Base-by-base conservation (phyloP, 2,888 invertebrate genomes). In the Spilosoma lubricipeda region DNA sequence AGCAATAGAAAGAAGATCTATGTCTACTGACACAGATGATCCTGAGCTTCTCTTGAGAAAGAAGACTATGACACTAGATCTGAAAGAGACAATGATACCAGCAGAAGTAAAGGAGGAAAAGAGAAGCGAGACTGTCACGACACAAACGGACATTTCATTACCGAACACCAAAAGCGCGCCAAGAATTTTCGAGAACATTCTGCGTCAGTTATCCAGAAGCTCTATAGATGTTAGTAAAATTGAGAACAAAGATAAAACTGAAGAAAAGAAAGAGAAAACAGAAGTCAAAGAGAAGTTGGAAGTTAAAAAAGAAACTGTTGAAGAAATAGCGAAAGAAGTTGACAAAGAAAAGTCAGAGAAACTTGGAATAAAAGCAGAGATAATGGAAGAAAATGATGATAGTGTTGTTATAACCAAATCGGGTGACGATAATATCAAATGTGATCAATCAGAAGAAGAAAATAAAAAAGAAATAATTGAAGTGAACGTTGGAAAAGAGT, bases 151-250 rank as follows among this genome's bases (percentile, higher is more conserved):
- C 79, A 95, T 95, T 68, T 95, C 95, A 5, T 77, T 95, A 56
- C 95, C 95, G 1, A 95, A 95, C 73, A 95, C 95, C 0, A 93
- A 92, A 83, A 95, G 94, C 80, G 95, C 95, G 84, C 95, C 95
- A n/a, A 91, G 86, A 80, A 95, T 95, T 0, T 95, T 95, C 79
- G 95, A 95, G 81, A 95, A 91, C 48, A 95, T 95, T 81, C 85
- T 95, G 0, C 80, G 93, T 20, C 95, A 95, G 73, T 77, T 95
- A 23, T 95, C 95, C 0, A 91, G 90, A 70, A 94, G 91, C 73
- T 94, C 94, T 0, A 85, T 95, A 2, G 94, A 94, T 20, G 93
- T 92, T 2, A 79, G 79, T 0, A 78, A 85, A 82, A 77, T 78
- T 72, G 70, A 77, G 11, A 59, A 30, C 9, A 76, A 76, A 67